Conservation (phyloP, 2,113 vertebrate genomes). For the Larimichthys crocea region DNA sequence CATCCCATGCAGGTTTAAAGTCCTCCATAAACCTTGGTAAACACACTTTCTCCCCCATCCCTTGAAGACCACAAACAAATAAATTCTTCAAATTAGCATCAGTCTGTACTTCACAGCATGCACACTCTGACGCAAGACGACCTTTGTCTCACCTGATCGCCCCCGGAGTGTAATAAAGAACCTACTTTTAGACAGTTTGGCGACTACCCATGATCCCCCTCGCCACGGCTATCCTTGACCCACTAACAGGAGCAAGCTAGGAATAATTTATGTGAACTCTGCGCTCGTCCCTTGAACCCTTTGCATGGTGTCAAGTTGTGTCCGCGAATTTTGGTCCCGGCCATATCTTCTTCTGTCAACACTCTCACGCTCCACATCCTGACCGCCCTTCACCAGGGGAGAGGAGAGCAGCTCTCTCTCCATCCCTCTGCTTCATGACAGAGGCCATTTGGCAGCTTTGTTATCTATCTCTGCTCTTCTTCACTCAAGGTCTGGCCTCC, state of each 20-base stretch:
- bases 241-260: slow-evolving; percentile 23
- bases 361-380: slow-evolving; percentile 68
- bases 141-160: slow-evolving; percentile 40
- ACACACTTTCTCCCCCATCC: slow-evolving; percentile 18
- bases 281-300: slow-evolving; percentile 52
- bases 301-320: slow-evolving; percentile 45
- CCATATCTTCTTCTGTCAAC: slow-evolving; percentile 76
- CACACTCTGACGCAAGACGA: slow-evolving; percentile 43
- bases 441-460: slow-evolving; percentile 57
- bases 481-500: slow-evolving; percentile 55
- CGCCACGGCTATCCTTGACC: slow-evolving; percentile 46
- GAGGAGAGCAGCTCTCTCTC: slow-evolving; percentile 22
- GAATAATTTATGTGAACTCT: slow-evolving; percentile 59
- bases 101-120: slow-evolving; percentile 35
- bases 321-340: slow-evolving; percentile 56
- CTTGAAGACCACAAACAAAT: slow-evolving; percentile 66
- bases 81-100: slow-evolving; percentile 61
- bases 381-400: slow-evolving; percentile 38
- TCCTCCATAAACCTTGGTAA: slow-evolving; percentile 55
- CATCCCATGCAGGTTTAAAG: slow-evolving; percentile 50
- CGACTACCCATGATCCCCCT: slow-evolving; percentile 48
- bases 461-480: slow-evolving; percentile 67
- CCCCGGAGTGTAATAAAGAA: slow-evolving; percentile 46
- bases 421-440: slow-evolving; percentile 48
- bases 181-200: slow-evolving; percentile 45